Evolutionary conservation across 2,113 vertebrate species (phyloP).

Genomic region (Eretmochelys imbricata): DNA sequence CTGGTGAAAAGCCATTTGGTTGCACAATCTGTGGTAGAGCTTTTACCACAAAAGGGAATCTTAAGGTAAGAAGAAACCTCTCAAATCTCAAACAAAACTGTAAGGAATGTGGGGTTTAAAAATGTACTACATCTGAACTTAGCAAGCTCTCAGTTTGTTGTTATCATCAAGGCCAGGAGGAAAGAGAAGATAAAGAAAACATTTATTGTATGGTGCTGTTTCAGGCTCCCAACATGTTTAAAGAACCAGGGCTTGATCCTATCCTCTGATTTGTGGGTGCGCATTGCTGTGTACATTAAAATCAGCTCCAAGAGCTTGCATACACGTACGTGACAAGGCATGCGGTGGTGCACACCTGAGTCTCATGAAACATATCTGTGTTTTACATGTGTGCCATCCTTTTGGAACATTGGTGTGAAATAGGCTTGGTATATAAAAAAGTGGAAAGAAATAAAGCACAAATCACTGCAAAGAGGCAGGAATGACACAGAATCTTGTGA

Average conservation of each 20-base stretch:
- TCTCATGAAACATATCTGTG: background rate
- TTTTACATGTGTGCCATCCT: background rate
- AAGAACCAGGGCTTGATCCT: background rate
- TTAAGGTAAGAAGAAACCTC: conserved; percentile 90
- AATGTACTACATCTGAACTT: background rate
- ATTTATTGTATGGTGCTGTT: accelerated
- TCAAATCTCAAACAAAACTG: conserved; percentile 47
- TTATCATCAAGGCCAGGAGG: background rate
- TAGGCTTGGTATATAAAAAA: background rate
- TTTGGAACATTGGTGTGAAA: background rate
- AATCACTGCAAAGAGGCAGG: background rate
- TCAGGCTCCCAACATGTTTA: background rate
- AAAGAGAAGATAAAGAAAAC: background rate
- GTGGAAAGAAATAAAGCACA: background rate
- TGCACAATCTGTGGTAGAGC: conserved; percentile 98
- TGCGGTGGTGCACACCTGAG: accelerated
- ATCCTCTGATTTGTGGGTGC: background rate
- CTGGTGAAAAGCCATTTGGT: conserved; percentile 98
- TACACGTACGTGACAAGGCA: accelerated
- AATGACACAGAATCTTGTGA: background rate
- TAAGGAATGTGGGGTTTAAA: conserved; percentile 38
- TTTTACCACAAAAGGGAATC: conserved; percentile 99
- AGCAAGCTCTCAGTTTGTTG: background rate
- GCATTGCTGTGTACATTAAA: accelerated
- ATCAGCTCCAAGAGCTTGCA: accelerated